phyloP scores from a whole-genome alignment of 2,888 invertebrate genomes.

The Cyrtodaria siliqua region DNA sequence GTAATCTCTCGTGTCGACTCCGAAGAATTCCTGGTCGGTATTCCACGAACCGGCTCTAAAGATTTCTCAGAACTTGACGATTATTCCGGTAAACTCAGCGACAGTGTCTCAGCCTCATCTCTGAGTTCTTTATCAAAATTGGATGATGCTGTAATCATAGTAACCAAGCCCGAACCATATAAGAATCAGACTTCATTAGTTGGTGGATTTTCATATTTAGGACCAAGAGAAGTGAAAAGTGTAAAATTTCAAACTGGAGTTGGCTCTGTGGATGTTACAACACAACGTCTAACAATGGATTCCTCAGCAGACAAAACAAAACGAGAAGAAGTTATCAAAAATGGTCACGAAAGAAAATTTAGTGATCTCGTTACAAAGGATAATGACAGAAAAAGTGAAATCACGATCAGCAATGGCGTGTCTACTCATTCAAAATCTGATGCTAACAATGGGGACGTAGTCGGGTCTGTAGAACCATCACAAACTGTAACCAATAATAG shows the following conservation, averaged over 20 bases:
- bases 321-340: too few species aligned
- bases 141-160: slow-evolving; percentile 45
- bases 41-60: slow-evolving; percentile 31
- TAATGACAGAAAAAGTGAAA: background rate
- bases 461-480: slow-evolving; percentile 22
- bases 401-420: background rate
- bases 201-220: slow-evolving; percentile 14
- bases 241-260: slow-evolving; percentile 7
- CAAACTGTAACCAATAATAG: slow-evolving; percentile 8
- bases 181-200: background rate
- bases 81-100: too few species aligned
- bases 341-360: too few species aligned
- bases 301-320: slow-evolving; percentile 1
- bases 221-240: background rate
- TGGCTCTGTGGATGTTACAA: background rate
- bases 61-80: slow-evolving; percentile 22
- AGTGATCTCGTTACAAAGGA: background rate
- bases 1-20: slow-evolving; percentile 37
- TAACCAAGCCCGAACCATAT: background rate
- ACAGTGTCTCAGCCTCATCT: slow-evolving; percentile 13
- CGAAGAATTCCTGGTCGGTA: slow-evolving; percentile 25
- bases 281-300: background rate
- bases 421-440: background rate
- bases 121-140: slow-evolving; percentile 46
- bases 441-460: slow-evolving; percentile 1